Conservation (phyloP, 2,797 vertebrate genomes). For the Chaetophractus vellerosus region DNA sequence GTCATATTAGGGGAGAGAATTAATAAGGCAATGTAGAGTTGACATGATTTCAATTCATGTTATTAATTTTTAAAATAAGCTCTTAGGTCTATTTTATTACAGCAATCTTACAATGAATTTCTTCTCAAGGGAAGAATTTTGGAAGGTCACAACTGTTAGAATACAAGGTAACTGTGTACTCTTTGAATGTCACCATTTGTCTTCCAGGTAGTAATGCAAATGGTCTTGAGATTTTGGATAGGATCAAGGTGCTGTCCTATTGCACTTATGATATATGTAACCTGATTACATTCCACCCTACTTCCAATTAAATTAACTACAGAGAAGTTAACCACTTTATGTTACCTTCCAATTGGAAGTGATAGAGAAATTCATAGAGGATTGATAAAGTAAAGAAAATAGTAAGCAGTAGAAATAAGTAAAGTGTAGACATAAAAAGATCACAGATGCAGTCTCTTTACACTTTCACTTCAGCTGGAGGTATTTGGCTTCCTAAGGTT, state of each 20-base stretch:
- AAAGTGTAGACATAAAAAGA: background rate
- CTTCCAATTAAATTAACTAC: constrained; percentile 65
- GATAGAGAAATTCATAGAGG: background rate
- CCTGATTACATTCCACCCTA: constrained; percentile 31
- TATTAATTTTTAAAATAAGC: constrained; percentile 54
- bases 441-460: background rate
- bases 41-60: constrained; percentile 38
- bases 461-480: background rate
- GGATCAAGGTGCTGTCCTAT: constrained; percentile 24
- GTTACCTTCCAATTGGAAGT: background rate
- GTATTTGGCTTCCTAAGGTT: background rate
- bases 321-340: background rate
- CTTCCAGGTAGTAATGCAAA: background rate
- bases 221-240: constrained; percentile 47
- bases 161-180: background rate
- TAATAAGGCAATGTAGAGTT: background rate
- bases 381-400: background rate
- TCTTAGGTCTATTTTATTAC: constrained; percentile 14
- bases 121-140: background rate
- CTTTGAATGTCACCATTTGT: constrained; percentile 9
- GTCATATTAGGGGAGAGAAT: background rate
- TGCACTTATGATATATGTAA: constrained; percentile 10
- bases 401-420: constrained; percentile 20
- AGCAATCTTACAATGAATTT: constrained; percentile 32
- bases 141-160: background rate